These are phyloP conservation scores for Zosterops pallidus DNA, from an alignment of 2,113 vertebrate species.

Conservation along the genomic window DNA sequence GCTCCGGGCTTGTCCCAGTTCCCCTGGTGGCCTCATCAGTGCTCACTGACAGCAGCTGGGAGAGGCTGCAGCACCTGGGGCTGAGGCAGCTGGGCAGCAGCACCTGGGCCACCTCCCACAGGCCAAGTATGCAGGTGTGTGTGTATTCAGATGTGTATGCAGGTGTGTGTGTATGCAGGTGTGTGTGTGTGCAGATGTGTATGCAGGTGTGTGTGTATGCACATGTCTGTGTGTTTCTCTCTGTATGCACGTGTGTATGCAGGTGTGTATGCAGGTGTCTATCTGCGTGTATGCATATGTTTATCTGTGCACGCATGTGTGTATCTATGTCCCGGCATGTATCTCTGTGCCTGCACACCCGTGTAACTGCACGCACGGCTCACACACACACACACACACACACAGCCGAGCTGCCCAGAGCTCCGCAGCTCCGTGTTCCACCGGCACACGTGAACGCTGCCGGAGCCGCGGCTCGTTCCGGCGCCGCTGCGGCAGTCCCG, in stretches of 20 bases:
- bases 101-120: not conserved
- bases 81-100: not conserved
- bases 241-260: too few relatives aligned
- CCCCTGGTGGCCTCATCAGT: fast-evolving
- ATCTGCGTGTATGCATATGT: fast-evolving
- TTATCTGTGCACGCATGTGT: not conserved
- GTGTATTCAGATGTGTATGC: too few relatives aligned
- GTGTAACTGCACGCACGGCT: not conserved
- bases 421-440: not conserved
- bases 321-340: too few relatives aligned
- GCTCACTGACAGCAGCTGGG: not conserved
- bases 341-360: not conserved
- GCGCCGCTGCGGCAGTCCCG: not conserved
- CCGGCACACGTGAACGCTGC: not conserved
- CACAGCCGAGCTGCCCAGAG: not conserved
- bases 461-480: not conserved
- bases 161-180: too few relatives aligned
- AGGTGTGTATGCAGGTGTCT: too few relatives aligned
- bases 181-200: too few relatives aligned
- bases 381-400: not conserved
- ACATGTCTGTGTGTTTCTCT: too few relatives aligned
- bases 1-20: fast-evolving
- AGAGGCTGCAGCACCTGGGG: not conserved
- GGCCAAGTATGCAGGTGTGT: fast-evolving
- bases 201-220: too few relatives aligned